Evolutionary conservation across 1,140 invertebrate species (phyloP), one percentile per base, ranked within the genome.

Genomic region (Aphelenchoides avenae): DNA sequence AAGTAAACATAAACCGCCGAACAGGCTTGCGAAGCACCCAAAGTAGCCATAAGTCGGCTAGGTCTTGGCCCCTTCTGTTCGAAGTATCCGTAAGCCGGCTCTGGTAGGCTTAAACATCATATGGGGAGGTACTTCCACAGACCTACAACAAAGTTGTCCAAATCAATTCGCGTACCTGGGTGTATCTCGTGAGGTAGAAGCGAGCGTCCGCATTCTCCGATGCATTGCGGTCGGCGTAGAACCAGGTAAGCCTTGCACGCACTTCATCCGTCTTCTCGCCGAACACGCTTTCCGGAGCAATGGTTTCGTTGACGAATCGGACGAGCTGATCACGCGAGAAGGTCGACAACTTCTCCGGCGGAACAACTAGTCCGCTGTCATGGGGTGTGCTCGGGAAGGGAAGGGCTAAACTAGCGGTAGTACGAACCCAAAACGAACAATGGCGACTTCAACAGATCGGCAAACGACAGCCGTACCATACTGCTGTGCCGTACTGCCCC

Each of bases 151-250:
- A n/a, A n/a, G n/a, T n/a, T n/a, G n/a, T n/a, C n/a, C n/a, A n/a
- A n/a, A n/a, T n/a, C n/a, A n/a, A n/a, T n/a, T n/a, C n/a, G n/a
- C 51, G 31, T 11, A 53, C 22, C 15, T 61, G 64, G 15, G 58
- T 61, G 33, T 61, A 61, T n/a, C 58, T 57, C 9, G 64, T 57
- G 4, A 61, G 53, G 31, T 65, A 61, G 62, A 61, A 61, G 18
- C 26, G 36, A 11, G 9, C 6, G 15, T 11, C 11, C 29, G 41
- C 6, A 43, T 43, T 26, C 18, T 18, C 15, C 18, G 41, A 43
- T 5, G 26, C 57, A 24, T 65, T 57, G 13, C 56, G 24, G 5
- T 59, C 59, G 7, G 36, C 62, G 37, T 62, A 62, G 37, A 62
- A 62, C n/a, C 41, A 22, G n/a, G 61, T 48, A 5, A 62, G n/a